Conservation (phyloP, 2,888 invertebrate species). For the Neuroscelio doddi region DNA sequence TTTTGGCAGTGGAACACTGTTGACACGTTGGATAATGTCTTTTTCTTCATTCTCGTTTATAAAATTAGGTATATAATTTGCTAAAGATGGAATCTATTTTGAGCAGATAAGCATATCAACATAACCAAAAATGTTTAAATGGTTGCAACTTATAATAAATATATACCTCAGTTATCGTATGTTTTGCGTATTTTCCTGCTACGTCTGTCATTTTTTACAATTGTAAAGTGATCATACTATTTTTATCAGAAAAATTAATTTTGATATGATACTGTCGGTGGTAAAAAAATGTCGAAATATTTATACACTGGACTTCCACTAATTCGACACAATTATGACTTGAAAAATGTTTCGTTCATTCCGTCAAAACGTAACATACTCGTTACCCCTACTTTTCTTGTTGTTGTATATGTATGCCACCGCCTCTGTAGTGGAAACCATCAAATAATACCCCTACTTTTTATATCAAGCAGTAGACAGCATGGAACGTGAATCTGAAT, state of each 20-base stretch:
- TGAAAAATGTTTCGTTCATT: too few relatives aligned
- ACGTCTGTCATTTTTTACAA: constrained; percentile 3
- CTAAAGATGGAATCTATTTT: constrained; percentile 74
- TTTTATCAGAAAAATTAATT: background rate
- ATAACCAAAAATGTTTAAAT: constrained; percentile 15
- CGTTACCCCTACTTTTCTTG: too few relatives aligned
- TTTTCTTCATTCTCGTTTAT: constrained; percentile 83
- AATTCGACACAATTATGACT: too few relatives aligned
- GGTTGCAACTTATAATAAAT: background rate
- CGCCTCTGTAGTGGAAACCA: too few relatives aligned
- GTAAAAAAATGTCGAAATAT: too few relatives aligned
- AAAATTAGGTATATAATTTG: constrained; percentile 91
- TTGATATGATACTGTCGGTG: too few relatives aligned
- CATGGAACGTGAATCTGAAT: too few relatives aligned
- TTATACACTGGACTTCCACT: too few relatives aligned
- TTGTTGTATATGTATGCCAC: too few relatives aligned
- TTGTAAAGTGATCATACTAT: background rate
- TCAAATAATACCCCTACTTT: too few relatives aligned
- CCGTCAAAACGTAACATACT: too few relatives aligned
- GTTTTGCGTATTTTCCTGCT: background rate
- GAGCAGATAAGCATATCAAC: constrained; percentile 12
- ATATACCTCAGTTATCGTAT: background rate
- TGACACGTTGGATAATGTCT: constrained; percentile 81
- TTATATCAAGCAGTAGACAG: too few relatives aligned
- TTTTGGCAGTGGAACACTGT: constrained; percentile 90